These are phyloP conservation scores for Thymelicus lineola DNA, from an alignment of 2,888 invertebrate species.

Conservation along the genomic window DNA sequence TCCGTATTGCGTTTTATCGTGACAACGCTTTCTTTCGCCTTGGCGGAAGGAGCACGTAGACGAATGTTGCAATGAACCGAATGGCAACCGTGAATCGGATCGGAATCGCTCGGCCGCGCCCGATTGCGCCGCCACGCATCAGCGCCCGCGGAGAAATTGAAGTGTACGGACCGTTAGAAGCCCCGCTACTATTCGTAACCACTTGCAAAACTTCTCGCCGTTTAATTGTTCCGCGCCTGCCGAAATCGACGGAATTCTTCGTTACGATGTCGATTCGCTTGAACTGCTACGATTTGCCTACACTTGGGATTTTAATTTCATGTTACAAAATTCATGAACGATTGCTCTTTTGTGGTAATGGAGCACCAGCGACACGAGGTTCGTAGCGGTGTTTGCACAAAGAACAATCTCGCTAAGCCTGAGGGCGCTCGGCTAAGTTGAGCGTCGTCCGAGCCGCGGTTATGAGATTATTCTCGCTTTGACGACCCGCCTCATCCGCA, in stretches of 20 bases:
- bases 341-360: constrained; percentile 51
- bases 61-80: constrained; percentile 68
- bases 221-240: constrained; percentile 65
- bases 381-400: constrained; percentile 59
- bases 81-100: constrained; percentile 74
- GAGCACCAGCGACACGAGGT: constrained; percentile 41
- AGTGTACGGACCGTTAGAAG: constrained; percentile 73
- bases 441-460: constrained; percentile 70
- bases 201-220: constrained; percentile 76
- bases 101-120: constrained; percentile 78
- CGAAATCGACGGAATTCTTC: constrained; percentile 62
- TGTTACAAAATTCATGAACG: constrained; percentile 35
- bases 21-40: constrained; percentile 57
- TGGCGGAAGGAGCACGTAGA: constrained; percentile 65
- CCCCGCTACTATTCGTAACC: constrained; percentile 59
- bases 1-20: constrained; percentile 42
- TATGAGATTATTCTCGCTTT: constrained; percentile 82
- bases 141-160: constrained; percentile 78
- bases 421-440: constrained; percentile 73
- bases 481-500: constrained; percentile 65
- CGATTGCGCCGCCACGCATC: constrained; percentile 80
- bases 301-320: constrained; percentile 34
- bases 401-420: constrained; percentile 70
- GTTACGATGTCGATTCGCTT: constrained; percentile 66
- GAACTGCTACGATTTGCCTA: constrained; percentile 50